Percentiles rank a stretch among this genome's conserved stretches.
Conservation (phyloP, 2,113 vertebrate species). For the Cinclus mexicanus region DNA sequence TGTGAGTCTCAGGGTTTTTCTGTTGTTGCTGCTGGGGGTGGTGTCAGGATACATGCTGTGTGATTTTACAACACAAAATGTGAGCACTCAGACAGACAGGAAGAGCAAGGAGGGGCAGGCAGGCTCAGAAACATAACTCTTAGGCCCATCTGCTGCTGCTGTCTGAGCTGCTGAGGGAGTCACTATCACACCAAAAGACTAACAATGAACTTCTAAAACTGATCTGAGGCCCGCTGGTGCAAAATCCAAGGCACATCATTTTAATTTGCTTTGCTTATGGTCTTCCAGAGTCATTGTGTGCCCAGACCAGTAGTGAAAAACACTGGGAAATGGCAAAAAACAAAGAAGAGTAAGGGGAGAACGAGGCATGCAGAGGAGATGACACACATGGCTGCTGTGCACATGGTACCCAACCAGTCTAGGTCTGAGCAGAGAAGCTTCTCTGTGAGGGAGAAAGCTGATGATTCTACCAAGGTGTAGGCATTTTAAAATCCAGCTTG, state of each 20-base stretch:
- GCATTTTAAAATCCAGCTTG: not conserved
- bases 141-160: constrained; percentile 63
- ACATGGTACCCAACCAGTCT: not conserved
- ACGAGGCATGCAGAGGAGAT: not conserved
- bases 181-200: not conserved
- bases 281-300: not conserved
- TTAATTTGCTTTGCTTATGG: not conserved
- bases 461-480: not conserved
- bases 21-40: constrained; percentile 17
- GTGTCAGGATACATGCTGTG: constrained; percentile 6
- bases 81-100: not conserved
- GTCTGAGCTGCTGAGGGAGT: constrained; percentile 55
- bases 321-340: not conserved
- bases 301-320: not conserved
- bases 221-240: not conserved
- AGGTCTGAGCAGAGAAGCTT: not conserved
- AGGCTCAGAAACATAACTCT: constrained; percentile 16
- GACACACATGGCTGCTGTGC: not conserved
- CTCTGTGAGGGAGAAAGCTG: not conserved
- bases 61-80: constrained; percentile 52
- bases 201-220: constrained; percentile 43
- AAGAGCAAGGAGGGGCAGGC: constrained; percentile 32
- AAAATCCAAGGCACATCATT: not conserved
- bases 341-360: not conserved
- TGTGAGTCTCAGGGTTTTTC: constrained; percentile 34